Base-by-base conservation (phyloP, 1,140 invertebrate species). In the Neodiprion lecontei region DNA sequence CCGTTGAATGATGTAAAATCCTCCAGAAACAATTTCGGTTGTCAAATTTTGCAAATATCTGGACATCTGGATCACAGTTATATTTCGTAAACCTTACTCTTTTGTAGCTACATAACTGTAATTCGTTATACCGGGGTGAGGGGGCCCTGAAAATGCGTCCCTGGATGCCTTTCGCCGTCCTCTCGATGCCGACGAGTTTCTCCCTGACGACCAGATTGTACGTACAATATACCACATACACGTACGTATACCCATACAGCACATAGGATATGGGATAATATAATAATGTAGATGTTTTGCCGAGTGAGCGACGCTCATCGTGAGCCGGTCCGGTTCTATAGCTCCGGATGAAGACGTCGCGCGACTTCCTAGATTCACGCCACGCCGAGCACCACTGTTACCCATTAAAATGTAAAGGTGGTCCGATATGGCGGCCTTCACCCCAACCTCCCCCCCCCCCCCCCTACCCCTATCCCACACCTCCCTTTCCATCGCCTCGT, bases 361-460 rank as follows among this genome's bases (percentile, higher is more conserved):
- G 53, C n/a, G 53, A 61, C 53, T 61, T 61, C 53, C 53, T 61
- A 61, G 53, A 61, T 61, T 12, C n/a, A 61, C 11, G 53, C 28
- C n/a, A 61, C 53, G n/a, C 8, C 53, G 53, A 61, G 53, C 11
- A 61, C 53, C 53, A 61, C 53, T 61, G 53, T 17, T 14, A 61
- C 53, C 53, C 53, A 61, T 61, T 61, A 61, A 61, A 61, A 61
- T 61, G 53, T 61, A 61, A 61, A 61, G 53, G 53, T 61, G 53
- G 53, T 61, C 53, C 53, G 53, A 61, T 61, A 61, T 61, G 53
- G 53, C 53, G 53, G 53, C 53, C 53, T 61, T 61, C n/a, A 9
- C 53, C 53, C n/a, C n/a, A 7, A 4, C 11, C 53, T 5, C n/a
- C 11, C 28, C 28, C 28, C 28, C 28, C 28, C 28, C 28, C 1